phyloP scores from a whole-genome alignment of 2,113 vertebrate species.

The Hypocryptadius cinnamomeus region DNA sequence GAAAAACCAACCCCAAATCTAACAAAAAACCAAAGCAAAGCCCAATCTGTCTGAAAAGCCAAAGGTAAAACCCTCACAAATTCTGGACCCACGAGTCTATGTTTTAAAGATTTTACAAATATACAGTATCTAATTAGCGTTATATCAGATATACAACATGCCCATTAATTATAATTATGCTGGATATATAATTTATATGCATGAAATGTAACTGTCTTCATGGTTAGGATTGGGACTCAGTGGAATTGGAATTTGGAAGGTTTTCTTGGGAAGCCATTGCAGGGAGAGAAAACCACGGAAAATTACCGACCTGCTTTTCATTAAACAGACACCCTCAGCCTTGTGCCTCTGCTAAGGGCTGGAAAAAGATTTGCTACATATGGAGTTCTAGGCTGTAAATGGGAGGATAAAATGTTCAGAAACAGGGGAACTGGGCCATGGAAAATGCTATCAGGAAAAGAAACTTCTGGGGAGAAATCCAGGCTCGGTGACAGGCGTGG shows the following conservation, averaged over 20 bases:
- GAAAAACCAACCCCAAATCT: not conserved
- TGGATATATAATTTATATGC: constrained; percentile 50
- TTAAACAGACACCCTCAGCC: not conserved
- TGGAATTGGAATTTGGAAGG: constrained; percentile 14
- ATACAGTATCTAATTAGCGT: constrained; percentile 53
- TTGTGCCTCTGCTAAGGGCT: constrained; percentile 1
- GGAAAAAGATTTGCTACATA: not conserved
- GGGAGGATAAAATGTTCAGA: not conserved
- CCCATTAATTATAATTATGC: constrained; percentile 35
- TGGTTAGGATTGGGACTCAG: not conserved
- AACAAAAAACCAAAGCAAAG: not conserved
- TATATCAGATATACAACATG: constrained; percentile 59
- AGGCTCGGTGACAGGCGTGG: accelerated
- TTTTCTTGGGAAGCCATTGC: not conserved
- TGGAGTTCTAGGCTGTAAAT: not conserved
- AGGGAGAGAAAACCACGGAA: not conserved
- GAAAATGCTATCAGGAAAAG: not conserved
- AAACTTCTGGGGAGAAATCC: not conserved
- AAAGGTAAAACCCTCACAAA: constrained; percentile 36
- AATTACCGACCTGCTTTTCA: not conserved
- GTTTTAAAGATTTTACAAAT: constrained; percentile 48
- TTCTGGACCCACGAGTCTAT: constrained; percentile 32
- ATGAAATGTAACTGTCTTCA: constrained; percentile 43
- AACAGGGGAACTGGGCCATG: not conserved
- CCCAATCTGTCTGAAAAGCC: not conserved